These are phyloP conservation scores for Sthenelais limicola DNA, from an alignment of 2,888 invertebrate genomes.

Conservation along the genomic window DNA sequence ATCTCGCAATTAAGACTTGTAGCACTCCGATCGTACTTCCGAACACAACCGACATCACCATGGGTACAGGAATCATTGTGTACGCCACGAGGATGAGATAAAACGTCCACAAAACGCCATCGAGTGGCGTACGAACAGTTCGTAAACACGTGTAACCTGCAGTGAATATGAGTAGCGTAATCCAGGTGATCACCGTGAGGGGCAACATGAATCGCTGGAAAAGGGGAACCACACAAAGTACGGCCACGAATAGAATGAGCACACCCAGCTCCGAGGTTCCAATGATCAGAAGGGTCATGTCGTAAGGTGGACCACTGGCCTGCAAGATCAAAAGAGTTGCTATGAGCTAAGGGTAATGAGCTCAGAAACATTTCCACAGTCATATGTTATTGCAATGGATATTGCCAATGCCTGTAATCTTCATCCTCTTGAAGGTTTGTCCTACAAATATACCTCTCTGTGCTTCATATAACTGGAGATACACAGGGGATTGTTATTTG, in stretches of 20 bases:
- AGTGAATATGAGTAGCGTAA: constrained; percentile 33
- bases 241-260: constrained; percentile 1
- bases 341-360: no score
- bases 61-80: constrained; percentile 25
- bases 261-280: constrained; percentile 23
- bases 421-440: no score
- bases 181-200: constrained; percentile 11
- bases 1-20: constrained; percentile 22
- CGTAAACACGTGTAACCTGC: constrained; percentile 21
- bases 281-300: constrained; percentile 8
- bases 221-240: constrained; percentile 19
- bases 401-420: no score
- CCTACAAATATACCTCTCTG: no score
- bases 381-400: no score
- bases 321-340: no score
- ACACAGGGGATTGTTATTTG: no score
- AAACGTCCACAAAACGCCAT: constrained; percentile 12
- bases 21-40: constrained; percentile 9
- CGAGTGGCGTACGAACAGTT: constrained; percentile 9
- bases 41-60: constrained; percentile 15
- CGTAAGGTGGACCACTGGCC: constrained; percentile 4
- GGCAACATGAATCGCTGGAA: constrained; percentile 24
- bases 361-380: no score
- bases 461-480: no score
- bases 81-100: constrained; percentile 24